Evolutionary conservation across 2,888 invertebrate genomes (phyloP).

Genomic region (Unio pictorum): DNA sequence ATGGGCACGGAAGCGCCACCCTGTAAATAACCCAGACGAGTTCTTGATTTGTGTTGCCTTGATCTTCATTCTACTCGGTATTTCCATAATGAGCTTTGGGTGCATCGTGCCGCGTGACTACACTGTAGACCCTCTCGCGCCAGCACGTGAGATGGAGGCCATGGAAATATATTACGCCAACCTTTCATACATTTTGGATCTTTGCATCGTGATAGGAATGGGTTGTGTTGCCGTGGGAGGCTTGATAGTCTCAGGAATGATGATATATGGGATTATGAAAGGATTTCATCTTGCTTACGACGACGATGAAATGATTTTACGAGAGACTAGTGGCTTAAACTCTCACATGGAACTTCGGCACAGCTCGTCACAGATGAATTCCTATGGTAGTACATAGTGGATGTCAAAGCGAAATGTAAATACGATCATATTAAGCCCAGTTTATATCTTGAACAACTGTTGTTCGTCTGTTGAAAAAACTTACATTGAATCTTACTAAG

Average conservation of each 20-base stretch:
- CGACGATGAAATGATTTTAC: too few species aligned
- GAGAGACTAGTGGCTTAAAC: too few species aligned
- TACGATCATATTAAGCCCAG: too few species aligned
- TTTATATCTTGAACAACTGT: too few species aligned
- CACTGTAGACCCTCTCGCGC: constrained; percentile 39
- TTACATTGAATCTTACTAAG: too few species aligned
- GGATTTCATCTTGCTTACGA: background rate
- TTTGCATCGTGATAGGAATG: constrained; percentile 50
- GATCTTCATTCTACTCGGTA: constrained; percentile 35
- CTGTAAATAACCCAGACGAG: constrained; percentile 19
- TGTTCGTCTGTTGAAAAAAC: too few species aligned
- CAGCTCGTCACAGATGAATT: too few species aligned
- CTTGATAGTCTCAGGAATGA: constrained; percentile 34
- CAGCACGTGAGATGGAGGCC: constrained; percentile 55
- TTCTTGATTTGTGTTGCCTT: constrained; percentile 27
- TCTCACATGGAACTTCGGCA: too few species aligned
- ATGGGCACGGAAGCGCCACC: constrained; percentile 1
- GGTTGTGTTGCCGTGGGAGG: constrained; percentile 44
- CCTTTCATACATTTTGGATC: constrained; percentile 38
- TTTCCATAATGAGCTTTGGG: constrained; percentile 44
- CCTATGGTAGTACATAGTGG: too few species aligned
- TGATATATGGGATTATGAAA: constrained; percentile 6
- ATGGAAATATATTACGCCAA: constrained; percentile 47
- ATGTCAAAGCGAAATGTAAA: too few species aligned
- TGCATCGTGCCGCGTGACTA: constrained; percentile 50